These are phyloP conservation scores for Ceyx margarethae DNA, from an alignment of 2,113 vertebrate genomes.

Conservation along the genomic window DNA sequence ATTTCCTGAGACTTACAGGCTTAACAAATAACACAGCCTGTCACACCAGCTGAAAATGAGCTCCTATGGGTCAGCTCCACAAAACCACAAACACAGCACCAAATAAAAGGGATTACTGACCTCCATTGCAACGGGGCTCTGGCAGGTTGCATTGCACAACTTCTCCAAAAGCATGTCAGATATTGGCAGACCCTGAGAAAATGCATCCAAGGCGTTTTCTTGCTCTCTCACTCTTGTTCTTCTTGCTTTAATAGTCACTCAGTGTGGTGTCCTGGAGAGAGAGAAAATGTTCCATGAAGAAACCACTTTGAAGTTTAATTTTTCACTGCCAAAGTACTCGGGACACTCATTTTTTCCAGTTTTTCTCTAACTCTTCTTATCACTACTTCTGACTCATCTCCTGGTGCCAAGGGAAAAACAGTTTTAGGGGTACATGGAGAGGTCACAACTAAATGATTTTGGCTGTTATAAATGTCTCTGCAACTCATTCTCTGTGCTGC, in stretches of 20 bases:
- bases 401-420: slow-evolving; percentile 57
- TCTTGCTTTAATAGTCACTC: slow-evolving; percentile 46
- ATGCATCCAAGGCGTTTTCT: slow-evolving; percentile 53
- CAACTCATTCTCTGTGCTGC: background rate
- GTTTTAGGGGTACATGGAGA: slow-evolving; percentile 56
- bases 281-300: slow-evolving; percentile 68
- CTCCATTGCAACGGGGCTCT: slow-evolving; percentile 15
- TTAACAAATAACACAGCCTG: background rate
- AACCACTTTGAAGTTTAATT: slow-evolving; percentile 66
- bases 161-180: slow-evolving; percentile 62
- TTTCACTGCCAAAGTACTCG: slow-evolving; percentile 66
- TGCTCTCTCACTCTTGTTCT: background rate
- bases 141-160: slow-evolving; percentile 32
- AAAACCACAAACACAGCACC: slow-evolving; percentile 20
- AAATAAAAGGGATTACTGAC: slow-evolving; percentile 40
- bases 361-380: slow-evolving; percentile 63
- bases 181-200: slow-evolving; percentile 53
- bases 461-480: slow-evolving; percentile 44
- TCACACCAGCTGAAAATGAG: background rate
- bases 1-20: background rate
- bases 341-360: slow-evolving; percentile 68
- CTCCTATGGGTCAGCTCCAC: background rate
- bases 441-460: slow-evolving; percentile 56
- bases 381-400: slow-evolving; percentile 74
- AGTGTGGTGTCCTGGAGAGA: slow-evolving; percentile 56